These are phyloP conservation scores for Steatocranus sp. DNA, from an alignment of 2,797 vertebrate genomes.

Conservation along the genomic window DNA sequence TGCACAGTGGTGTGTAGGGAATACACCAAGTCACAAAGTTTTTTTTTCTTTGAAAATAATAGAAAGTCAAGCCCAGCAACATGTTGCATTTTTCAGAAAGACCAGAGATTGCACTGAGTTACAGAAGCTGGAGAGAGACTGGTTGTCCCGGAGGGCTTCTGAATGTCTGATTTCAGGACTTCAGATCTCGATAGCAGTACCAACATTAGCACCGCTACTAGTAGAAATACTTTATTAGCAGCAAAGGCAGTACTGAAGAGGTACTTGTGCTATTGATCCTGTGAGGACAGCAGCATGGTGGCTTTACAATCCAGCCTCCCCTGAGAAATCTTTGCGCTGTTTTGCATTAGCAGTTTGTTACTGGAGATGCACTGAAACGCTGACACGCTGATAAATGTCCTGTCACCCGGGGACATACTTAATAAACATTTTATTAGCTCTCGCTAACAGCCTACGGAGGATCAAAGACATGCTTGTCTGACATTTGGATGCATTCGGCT, in stretches of 20 bases:
- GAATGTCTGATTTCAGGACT: neutral
- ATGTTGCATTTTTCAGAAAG: neutral
- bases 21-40: neutral
- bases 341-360: conserved; percentile 33
- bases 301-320: conserved; percentile 3
- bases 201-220: neutral
- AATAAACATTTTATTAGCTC: conserved; percentile 57
- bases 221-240: neutral
- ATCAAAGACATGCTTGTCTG: conserved; percentile 47
- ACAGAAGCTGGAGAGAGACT: neutral
- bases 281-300: neutral
- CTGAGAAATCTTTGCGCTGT: conserved; percentile 2
- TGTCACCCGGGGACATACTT: conserved; percentile 32
- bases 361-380: conserved; percentile 5
- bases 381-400: conserved; percentile 41
- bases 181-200: neutral
- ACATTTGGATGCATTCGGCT: conserved; percentile 46
- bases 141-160: neutral
- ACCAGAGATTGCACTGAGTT: neutral
- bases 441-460: conserved; percentile 5
- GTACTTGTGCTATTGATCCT: conserved; percentile 7
- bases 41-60: neutral
- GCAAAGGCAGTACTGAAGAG: neutral
- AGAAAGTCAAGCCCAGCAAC: neutral
- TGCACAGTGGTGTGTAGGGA: neutral